Percentiles rank a stretch among this genome's conserved stretches.
phyloP scores from a whole-genome alignment of 2,113 vertebrate species.

The Protobothrops flavoviridis region DNA sequence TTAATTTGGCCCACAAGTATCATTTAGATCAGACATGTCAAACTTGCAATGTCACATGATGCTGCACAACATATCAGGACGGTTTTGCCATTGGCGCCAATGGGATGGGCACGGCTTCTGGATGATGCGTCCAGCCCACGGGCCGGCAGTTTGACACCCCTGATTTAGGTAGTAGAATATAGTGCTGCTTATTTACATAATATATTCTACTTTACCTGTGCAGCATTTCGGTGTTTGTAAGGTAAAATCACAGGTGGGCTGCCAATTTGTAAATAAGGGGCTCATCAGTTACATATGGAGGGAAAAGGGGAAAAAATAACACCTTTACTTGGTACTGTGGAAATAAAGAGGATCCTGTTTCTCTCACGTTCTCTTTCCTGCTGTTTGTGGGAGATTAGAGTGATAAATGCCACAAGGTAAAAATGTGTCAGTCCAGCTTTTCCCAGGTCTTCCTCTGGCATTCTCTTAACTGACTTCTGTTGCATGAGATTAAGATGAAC shows the following conservation, averaged over 20 bases:
- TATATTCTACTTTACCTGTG: background rate
- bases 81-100: too few relatives aligned
- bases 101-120: too few relatives aligned
- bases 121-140: too few relatives aligned
- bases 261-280: background rate
- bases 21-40: background rate
- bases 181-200: background rate
- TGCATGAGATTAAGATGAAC: background rate
- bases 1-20: constrained; percentile 39
- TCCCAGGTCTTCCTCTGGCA: background rate
- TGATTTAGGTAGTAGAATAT: constrained; percentile 27
- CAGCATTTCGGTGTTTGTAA: background rate
- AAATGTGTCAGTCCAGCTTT: background rate
- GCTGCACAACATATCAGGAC: too few relatives aligned
- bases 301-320: background rate
- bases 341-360: background rate
- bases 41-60: too few relatives aligned
- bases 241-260: background rate
- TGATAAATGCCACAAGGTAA: background rate
- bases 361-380: background rate
- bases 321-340: background rate
- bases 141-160: too few relatives aligned
- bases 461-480: background rate
- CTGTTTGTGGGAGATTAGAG: background rate
- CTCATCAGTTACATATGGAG: background rate